These are phyloP conservation scores for Neuroterus valhalla DNA, from an alignment of 1,140 invertebrate genomes.

Conservation along the genomic window DNA sequence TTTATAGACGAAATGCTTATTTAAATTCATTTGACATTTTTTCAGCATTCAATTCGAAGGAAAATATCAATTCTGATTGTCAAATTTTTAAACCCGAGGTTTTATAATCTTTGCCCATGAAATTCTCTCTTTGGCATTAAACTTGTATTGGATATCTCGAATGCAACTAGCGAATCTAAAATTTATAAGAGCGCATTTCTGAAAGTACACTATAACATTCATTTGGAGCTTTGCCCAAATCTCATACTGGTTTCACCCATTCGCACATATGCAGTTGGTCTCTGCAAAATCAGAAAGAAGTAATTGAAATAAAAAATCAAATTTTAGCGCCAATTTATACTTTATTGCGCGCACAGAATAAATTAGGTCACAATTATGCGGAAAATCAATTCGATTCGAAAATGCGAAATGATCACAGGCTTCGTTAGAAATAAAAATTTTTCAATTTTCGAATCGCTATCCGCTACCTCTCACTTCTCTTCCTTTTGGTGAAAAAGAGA, in stretches of 20 bases:
- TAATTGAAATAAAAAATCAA: neutral
- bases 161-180: slow-evolving; percentile 33
- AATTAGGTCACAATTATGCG: too few species aligned
- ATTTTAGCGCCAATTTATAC: neutral
- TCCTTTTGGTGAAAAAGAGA: too few species aligned
- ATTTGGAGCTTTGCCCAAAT: slow-evolving; percentile 21
- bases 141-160: slow-evolving; percentile 18
- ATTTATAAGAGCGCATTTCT: slow-evolving; percentile 40
- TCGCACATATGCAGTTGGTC: neutral
- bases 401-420: too few species aligned
- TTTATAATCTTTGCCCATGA: neutral
- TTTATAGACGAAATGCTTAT: neutral
- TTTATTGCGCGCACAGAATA: too few species aligned
- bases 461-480: too few species aligned
- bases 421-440: too few species aligned
- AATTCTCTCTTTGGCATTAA: slow-evolving; percentile 10
- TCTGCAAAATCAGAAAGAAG: neutral
- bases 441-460: too few species aligned
- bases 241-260: neutral
- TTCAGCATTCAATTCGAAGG: neutral
- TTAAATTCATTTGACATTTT: neutral
- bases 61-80: slow-evolving; percentile 12
- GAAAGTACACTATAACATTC: slow-evolving; percentile 21
- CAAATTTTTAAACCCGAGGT: neutral
- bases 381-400: too few species aligned